Evolutionary conservation across 2,797 vertebrate species (phyloP).

Genomic region (Taenioides sp.): DNA sequence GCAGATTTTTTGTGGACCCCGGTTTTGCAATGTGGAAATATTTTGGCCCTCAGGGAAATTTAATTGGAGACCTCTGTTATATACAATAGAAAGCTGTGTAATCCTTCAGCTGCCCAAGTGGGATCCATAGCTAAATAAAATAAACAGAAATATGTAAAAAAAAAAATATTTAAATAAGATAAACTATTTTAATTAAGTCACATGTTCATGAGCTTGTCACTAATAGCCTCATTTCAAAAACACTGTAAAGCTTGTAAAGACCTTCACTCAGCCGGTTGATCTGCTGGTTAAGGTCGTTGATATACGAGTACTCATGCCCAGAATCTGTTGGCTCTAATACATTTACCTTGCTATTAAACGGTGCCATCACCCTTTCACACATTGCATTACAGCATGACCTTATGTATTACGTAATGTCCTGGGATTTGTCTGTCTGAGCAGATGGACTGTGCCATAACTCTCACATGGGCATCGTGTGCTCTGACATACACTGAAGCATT

Average conservation of each 20-base stretch:
- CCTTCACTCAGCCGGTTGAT: slow-evolving; percentile 40
- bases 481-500: slow-evolving; percentile 27
- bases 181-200: too few species aligned
- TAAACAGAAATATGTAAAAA: too few species aligned
- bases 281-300: slow-evolving; percentile 35
- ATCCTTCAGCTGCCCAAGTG: too few species aligned
- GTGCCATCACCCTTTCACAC: slow-evolving; percentile 41
- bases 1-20: too few species aligned
- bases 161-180: too few species aligned
- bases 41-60: too few species aligned
- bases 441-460: slow-evolving; percentile 59
- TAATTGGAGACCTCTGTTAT: too few species aligned
- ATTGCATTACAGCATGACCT: slow-evolving; percentile 46
- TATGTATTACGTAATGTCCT: slow-evolving; percentile 59
- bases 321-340: slow-evolving; percentile 35
- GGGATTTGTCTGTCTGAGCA: slow-evolving; percentile 59
- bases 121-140: too few species aligned
- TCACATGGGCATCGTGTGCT: slow-evolving; percentile 24
- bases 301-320: slow-evolving; percentile 38
- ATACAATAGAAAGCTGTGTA: too few species aligned
- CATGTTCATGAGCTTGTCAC: not conserved
- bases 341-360: slow-evolving; percentile 33
- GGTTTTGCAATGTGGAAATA: too few species aligned
- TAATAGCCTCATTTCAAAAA: not conserved
- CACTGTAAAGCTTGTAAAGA: slow-evolving; percentile 10